Conservation (phyloP, 2,797 vertebrate species). For the Lepilemur ruficaudatus region DNA sequence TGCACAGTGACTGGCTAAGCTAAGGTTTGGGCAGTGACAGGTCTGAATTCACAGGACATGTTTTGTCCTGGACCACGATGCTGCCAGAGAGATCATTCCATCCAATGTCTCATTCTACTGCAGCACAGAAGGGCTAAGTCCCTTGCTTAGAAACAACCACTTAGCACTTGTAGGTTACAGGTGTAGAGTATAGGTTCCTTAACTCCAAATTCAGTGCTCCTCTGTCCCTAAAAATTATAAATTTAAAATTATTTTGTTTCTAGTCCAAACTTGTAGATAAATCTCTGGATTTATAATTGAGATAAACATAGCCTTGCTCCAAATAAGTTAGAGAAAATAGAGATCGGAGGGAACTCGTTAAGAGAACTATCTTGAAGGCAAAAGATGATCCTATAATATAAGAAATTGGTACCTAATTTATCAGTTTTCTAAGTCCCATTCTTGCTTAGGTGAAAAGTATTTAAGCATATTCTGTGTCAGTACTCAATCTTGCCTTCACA, state of each 20-base stretch:
- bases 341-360: not conserved
- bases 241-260: not conserved
- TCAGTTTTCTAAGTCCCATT: not conserved
- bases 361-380: not conserved
- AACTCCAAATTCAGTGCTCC: not conserved
- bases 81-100: not conserved
- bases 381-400: not conserved
- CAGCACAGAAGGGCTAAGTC: not conserved
- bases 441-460: not conserved
- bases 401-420: not conserved
- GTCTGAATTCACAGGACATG: not conserved
- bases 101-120: not conserved
- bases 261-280: not conserved
- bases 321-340: not conserved
- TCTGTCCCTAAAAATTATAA: not conserved
- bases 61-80: not conserved
- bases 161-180: not conserved
- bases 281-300: slow-evolving; percentile 23
- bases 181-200: not conserved
- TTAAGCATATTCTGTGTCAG: not conserved
- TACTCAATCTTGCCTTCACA: not conserved
- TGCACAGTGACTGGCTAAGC: not conserved
- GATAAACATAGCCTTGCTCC: not conserved
- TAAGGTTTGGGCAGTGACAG: not conserved
- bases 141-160: not conserved